These are phyloP conservation scores for Spialia ferax DNA, from an alignment of 2,888 invertebrate species.

Conservation along the genomic window DNA sequence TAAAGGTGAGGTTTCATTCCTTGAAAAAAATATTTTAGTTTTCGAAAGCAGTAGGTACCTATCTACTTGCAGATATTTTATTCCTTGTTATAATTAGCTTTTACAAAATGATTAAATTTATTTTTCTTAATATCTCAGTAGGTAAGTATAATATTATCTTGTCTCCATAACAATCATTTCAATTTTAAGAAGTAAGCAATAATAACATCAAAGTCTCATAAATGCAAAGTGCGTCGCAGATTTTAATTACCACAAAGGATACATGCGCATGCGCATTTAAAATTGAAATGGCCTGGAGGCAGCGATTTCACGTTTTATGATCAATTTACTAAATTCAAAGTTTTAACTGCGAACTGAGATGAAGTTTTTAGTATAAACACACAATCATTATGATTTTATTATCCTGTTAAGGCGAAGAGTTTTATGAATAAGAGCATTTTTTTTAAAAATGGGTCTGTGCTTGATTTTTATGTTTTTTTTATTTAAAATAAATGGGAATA, in stretches of 20 bases:
- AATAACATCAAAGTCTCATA: conserved; percentile 49
- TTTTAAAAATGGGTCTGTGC: no score
- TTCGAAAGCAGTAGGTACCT: no score
- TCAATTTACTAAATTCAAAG: conserved; percentile 58
- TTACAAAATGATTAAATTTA: no score
- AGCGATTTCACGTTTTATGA: conserved; percentile 56
- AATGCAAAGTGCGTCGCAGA: conserved; percentile 44
- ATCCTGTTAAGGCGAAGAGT: conserved; percentile 46
- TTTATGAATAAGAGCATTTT: no score
- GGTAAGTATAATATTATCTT: no score
- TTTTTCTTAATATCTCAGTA: no score
- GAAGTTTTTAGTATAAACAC: conserved; percentile 48
- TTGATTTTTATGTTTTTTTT: no score
- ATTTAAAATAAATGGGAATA: no score
- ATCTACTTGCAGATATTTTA: no score
- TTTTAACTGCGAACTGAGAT: conserved; percentile 44
- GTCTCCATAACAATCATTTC: not conserved
- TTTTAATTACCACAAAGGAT: conserved; percentile 44
- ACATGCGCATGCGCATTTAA: conserved; percentile 30
- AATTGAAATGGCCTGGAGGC: conserved; percentile 38
- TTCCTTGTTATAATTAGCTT: no score
- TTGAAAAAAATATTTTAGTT: no score
- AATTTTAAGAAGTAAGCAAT: conserved; percentile 15
- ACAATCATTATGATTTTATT: conserved; percentile 52
- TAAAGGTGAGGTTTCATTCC: no score